phyloP scores from a whole-genome alignment of 2,113 vertebrate species.

The Sphaerodactylus townsendi region DNA sequence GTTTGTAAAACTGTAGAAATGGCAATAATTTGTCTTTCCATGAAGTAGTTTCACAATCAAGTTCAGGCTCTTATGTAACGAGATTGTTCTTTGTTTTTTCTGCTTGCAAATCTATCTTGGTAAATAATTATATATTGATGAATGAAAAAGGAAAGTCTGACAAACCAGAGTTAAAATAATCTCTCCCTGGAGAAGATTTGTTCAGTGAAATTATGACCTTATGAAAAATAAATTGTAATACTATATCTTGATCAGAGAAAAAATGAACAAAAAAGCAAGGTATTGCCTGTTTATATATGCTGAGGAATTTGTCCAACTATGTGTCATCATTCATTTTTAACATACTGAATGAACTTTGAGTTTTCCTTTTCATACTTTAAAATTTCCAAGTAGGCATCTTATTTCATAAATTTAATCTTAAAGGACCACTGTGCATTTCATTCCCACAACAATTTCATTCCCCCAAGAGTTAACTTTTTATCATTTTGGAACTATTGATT shows the following conservation, averaged over 20 bases:
- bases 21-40: constrained; percentile 55
- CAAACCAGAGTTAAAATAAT: constrained; percentile 44
- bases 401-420: background rate
- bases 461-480: no score
- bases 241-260: constrained; percentile 30
- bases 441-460: constrained; percentile 14
- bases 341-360: constrained; percentile 37
- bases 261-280: constrained; percentile 22
- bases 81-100: constrained; percentile 41
- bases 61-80: constrained; percentile 44
- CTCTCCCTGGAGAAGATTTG: constrained; percentile 25
- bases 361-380: background rate
- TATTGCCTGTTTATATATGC: constrained; percentile 1
- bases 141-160: constrained; percentile 48
- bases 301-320: constrained; percentile 33
- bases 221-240: constrained; percentile 15
- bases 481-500: background rate
- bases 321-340: constrained; percentile 4
- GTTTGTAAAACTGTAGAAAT: constrained; percentile 37
- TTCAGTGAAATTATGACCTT: constrained; percentile 44
- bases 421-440: constrained; percentile 6
- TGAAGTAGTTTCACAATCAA: constrained; percentile 54
- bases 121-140: constrained; percentile 54
- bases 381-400: background rate
- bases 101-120: constrained; percentile 46